These are phyloP conservation scores for Ethmia dodecea DNA, from an alignment of 2,888 invertebrate genomes.

Conservation along the genomic window DNA sequence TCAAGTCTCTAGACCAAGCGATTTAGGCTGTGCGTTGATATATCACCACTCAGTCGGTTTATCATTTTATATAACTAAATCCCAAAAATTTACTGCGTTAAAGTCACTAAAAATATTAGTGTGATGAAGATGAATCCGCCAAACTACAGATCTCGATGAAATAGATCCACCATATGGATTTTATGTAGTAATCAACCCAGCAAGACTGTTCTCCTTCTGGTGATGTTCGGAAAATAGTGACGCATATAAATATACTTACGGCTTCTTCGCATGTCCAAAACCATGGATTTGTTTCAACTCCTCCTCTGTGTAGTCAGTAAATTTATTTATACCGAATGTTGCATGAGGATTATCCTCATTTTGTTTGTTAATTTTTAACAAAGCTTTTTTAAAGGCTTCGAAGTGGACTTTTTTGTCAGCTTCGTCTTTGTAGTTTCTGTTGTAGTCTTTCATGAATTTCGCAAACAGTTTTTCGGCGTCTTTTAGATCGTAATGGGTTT, in stretches of 20 bases:
- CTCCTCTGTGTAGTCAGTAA: conserved; percentile 17
- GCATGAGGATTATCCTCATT: not conserved
- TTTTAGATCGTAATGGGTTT: conserved; percentile 19
- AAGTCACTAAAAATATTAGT: not conserved
- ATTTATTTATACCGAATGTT: conserved; percentile 11
- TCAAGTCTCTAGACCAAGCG: too few relatives aligned
- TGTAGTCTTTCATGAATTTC: conserved; percentile 23
- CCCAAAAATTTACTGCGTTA: not conserved
- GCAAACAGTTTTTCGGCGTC: conserved; percentile 22
- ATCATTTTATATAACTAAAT: too few relatives aligned
- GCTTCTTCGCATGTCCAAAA: not conserved
- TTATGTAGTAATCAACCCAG: not conserved
- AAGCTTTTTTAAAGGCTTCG: conserved; percentile 16
- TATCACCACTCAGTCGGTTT: too few relatives aligned
- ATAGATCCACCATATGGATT: not conserved
- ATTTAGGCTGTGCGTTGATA: too few relatives aligned
- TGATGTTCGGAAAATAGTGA: too few relatives aligned
- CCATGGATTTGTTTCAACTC: conserved; percentile 10
- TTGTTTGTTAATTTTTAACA: conserved; percentile 6
- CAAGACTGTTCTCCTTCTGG: not conserved
- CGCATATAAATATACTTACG: not conserved
- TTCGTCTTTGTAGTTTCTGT: conserved; percentile 23
- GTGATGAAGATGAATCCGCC: not conserved
- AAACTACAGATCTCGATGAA: not conserved
- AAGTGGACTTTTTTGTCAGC: conserved; percentile 23